Conservation (phyloP, 2,113 vertebrate genomes). For the Oreochromis niloticus region DNA sequence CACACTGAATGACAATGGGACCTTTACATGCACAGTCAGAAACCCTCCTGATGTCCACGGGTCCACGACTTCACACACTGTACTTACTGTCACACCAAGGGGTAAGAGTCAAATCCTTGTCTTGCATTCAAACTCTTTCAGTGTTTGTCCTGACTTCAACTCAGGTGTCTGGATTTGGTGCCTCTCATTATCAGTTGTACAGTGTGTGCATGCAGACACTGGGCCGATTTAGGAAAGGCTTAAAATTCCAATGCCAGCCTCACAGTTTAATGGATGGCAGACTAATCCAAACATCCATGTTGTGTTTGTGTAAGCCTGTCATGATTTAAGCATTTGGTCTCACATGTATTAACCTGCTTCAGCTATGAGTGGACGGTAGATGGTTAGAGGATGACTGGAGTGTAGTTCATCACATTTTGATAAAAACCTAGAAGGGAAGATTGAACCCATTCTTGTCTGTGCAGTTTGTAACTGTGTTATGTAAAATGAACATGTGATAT, state of each 20-base stretch:
- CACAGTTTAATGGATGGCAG: background rate
- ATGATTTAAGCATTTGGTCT: background rate
- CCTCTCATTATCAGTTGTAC: background rate
- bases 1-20: slow-evolving; percentile 82
- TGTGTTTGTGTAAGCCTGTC: background rate
- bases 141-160: background rate
- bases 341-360: background rate
- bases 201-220: background rate
- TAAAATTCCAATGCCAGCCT: background rate
- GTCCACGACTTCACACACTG: slow-evolving; percentile 72
- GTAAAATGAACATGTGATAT: background rate
- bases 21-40: slow-evolving; percentile 84
- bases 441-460: background rate
- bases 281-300: background rate
- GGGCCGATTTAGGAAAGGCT: background rate
- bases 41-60: slow-evolving; percentile 93
- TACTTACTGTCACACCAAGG: slow-evolving; percentile 77
- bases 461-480: background rate
- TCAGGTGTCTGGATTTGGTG: background rate
- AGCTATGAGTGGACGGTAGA: background rate
- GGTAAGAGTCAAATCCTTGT: slow-evolving; percentile 68
- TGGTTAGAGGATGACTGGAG: background rate
- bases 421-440: background rate
- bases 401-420: background rate
- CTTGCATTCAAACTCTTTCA: background rate